A percentile compares a stretch with the other conserved stretches of the same genome.
These are phyloP conservation scores for Physella acuta DNA, from an alignment of 1,140 invertebrate genomes.

Conservation along the genomic window DNA sequence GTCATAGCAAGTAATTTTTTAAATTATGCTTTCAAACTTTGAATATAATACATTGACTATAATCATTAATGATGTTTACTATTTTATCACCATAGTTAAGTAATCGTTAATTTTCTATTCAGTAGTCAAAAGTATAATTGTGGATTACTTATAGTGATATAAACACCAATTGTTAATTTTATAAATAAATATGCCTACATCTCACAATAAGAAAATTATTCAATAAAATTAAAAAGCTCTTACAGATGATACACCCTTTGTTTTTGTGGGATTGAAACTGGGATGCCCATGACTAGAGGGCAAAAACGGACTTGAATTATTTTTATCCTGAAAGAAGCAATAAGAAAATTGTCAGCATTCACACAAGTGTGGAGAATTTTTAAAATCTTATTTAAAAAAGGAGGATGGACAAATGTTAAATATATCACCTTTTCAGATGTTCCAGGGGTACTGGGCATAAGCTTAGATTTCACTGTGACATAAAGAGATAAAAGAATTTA, in stretches of 20 bases:
- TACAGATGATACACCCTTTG: conserved; percentile 58
- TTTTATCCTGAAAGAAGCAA: conserved; percentile 26
- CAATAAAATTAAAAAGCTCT: conserved; percentile 1
- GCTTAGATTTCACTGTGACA: conserved; percentile 12
- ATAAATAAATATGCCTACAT: no score
- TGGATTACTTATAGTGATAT: neutral
- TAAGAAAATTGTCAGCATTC: neutral
- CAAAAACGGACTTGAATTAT: conserved; percentile 71
- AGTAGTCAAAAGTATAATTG: neutral
- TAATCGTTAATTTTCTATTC: neutral
- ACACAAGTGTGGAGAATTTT: neutral
- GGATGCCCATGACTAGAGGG: conserved; percentile 87
- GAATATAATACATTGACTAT: no score
- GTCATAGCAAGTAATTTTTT: neutral
- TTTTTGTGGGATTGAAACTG: conserved; percentile 89
- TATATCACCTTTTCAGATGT: conserved; percentile 8
- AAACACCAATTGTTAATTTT: no score
- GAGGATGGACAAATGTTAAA: neutral
- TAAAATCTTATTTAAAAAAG: neutral
- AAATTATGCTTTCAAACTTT: no score
- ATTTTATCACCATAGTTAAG: neutral
- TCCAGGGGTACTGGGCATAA: neutral
- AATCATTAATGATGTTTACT: no score
- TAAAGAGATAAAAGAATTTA: neutral
- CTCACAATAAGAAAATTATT: neutral